Evolutionary conservation across 30 jellyfish, hydroid and myxozoan genomes (phyloP), one percentile per base, ranked within the genome.

Genomic region (Aurelia sp.): DNA sequence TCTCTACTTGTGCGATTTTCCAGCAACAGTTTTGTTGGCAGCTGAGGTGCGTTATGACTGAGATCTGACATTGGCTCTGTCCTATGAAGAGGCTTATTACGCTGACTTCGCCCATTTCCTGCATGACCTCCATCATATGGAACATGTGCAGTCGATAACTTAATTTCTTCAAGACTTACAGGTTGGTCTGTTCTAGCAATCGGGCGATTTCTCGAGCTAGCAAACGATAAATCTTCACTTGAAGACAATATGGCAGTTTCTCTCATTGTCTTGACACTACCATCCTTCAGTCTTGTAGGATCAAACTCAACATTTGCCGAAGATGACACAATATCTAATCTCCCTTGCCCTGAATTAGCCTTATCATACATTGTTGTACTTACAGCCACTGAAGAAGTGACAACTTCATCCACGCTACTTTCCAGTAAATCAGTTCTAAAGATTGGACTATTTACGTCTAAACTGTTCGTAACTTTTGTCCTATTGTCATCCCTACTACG

Each of bases 221-320:
- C 65, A 47, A 62, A 19, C 17, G 85, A 51, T 17, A 75, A 53
- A 35, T 86, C 96, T 77, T 76, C 96, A 55, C 66, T 74, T 31
- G 96, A 86, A 27, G 96, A 86, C 30, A 86, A 52, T 30, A 86
- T 75, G 19, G 89, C 96, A 3, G 96, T 86, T 76, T 86, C 96
- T 27, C 96, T 44, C 93, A 84, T 58, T 3, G 51, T 3, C 21
- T 76, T 68, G 1, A 67, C 84, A n/a, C 84, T 53, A 0, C 7
- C 72, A 11, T 64, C 88, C n/a, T 84, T 63, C 76, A 84, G 78
- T 20, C 61, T 70, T 0, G 69, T n/a, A 19, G 87, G 53, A 44
- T 84, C 93, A 63, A 84, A 41, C 7, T 44, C 78, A 30, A 84
- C 73, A 48, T 22, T 63, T 51, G 93, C 13, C 0, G 85, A 61